A percentile compares a stretch with the other conserved stretches of the same genome.
Conservation (phyloP, 2,113 vertebrate species). For the Carassius carassius region DNA sequence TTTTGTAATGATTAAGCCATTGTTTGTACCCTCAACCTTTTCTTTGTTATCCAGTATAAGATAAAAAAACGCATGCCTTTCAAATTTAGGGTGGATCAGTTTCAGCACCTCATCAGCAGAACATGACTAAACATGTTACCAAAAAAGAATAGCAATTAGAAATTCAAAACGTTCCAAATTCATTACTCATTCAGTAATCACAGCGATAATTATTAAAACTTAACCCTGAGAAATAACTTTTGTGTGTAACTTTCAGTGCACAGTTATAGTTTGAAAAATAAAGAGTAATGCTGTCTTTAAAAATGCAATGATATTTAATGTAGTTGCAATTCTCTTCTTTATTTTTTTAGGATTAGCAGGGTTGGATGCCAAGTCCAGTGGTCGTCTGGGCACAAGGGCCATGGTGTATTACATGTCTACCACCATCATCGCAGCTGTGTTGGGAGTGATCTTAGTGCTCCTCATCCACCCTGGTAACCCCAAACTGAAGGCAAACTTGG, state of each 20-base stretch:
- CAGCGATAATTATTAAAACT: background rate
- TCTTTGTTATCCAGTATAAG: background rate
- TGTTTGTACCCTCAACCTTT: background rate
- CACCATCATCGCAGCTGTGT: constrained; percentile 90
- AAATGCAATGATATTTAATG: background rate
- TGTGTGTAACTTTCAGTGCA: background rate
- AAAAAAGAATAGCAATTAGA: background rate
- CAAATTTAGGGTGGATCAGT: constrained; percentile 6
- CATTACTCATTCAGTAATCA: background rate
- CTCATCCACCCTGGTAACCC: constrained; percentile 95
- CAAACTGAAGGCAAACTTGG: constrained; percentile 90
- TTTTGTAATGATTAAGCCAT: background rate
- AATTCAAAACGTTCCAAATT: background rate
- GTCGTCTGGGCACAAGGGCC: constrained; percentile 91
- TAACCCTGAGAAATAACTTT: background rate
- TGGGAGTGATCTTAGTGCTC: constrained; percentile 93
- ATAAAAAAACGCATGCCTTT: background rate
- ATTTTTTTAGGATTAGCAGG: constrained; percentile 85
- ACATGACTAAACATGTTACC: background rate
- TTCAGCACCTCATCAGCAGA: background rate
- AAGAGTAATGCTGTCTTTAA: background rate
- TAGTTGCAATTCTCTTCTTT: background rate
- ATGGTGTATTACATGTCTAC: constrained; percentile 99
- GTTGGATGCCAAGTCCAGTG: constrained; percentile 96
- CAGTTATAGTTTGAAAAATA: background rate